A percentile compares a stretch with the other conserved stretches of the same genome.
Conservation (phyloP, 30 jellyfish, hydroid and myxozoan species). For the Nemopilema nomurai region DNA sequence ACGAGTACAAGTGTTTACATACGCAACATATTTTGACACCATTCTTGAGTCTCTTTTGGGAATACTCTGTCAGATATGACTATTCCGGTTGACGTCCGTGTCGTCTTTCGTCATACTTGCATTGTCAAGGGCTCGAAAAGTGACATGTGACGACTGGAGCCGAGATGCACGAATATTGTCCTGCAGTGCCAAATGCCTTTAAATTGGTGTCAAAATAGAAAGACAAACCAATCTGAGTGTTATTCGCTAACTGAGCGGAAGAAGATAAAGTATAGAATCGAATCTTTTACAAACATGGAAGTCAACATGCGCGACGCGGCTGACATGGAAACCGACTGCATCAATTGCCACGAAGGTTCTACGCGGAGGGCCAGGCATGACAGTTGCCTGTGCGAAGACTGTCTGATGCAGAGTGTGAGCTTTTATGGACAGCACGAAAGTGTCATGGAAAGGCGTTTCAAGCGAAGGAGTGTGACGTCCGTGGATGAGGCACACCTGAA, state of each 20-base stretch:
- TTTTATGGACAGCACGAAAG: conserved; percentile 8
- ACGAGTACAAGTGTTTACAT: too few species aligned
- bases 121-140: neutral
- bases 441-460: conserved; percentile 26
- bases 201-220: neutral
- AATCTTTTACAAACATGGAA: neutral
- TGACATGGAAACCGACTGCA: conserved; percentile 24
- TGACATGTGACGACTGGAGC: neutral
- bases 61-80: too few species aligned
- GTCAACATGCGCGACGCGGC: neutral
- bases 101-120: too few species aligned
- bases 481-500: conserved; percentile 4
- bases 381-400: conserved; percentile 47
- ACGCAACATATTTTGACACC: too few species aligned
- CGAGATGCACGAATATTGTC: neutral
- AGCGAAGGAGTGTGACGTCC: conserved; percentile 43
- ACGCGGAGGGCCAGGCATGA: conserved; percentile 3
- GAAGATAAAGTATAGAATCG: neutral
- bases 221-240: neutral
- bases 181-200: neutral
- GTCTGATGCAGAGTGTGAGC: conserved; percentile 26
- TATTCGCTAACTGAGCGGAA: neutral
- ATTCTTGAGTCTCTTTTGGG: too few species aligned
- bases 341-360: conserved; percentile 7
- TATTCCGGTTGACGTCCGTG: too few species aligned